These are phyloP conservation scores for Saguinus imperator DNA, from an alignment of 2,113 vertebrate genomes.

Conservation along the genomic window DNA sequence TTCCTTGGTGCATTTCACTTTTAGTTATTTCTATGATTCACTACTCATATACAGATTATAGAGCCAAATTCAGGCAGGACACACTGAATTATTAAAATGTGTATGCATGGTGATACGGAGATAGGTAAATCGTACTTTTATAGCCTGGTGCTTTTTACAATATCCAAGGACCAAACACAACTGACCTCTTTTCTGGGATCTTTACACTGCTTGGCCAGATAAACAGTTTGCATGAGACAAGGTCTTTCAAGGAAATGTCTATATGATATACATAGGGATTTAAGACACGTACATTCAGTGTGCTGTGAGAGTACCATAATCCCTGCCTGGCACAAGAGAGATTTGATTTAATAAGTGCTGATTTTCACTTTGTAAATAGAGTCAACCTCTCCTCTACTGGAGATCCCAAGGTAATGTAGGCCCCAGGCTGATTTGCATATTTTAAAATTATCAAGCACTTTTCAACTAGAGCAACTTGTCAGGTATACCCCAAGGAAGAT, in stretches of 20 bases:
- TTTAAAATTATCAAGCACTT: conserved; percentile 71
- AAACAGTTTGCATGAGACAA: conserved; percentile 4
- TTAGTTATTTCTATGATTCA: not conserved
- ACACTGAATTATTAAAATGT: not conserved
- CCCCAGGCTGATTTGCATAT: conserved; percentile 76
- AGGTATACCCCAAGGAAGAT: conserved; percentile 51
- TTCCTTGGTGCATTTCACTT: not conserved
- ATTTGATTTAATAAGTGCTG: conserved; percentile 75
- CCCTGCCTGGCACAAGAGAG: conserved; percentile 55
- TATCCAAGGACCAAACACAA: not conserved
- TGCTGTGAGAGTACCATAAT: conserved; percentile 55
- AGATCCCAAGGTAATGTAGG: conserved; percentile 63
- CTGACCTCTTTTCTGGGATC: not conserved
- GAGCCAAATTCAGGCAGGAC: not conserved
- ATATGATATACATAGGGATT: not conserved
- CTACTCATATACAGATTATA: not conserved
- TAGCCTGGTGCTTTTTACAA: not conserved
- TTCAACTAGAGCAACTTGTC: conserved; percentile 52
- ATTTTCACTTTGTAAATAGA: conserved; percentile 76
- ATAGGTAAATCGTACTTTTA: not conserved
- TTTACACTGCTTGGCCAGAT: not conserved
- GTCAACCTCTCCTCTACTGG: conserved; percentile 62
- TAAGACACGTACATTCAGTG: not conserved
- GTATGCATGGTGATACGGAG: not conserved
- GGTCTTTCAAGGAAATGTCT: conserved; percentile 37